A percentile compares a stretch with the other conserved stretches of the same genome.
These are phyloP conservation scores for Caenorhabditis auriculariae DNA, from an alignment of 2,888 invertebrate genomes.

Conservation along the genomic window DNA sequence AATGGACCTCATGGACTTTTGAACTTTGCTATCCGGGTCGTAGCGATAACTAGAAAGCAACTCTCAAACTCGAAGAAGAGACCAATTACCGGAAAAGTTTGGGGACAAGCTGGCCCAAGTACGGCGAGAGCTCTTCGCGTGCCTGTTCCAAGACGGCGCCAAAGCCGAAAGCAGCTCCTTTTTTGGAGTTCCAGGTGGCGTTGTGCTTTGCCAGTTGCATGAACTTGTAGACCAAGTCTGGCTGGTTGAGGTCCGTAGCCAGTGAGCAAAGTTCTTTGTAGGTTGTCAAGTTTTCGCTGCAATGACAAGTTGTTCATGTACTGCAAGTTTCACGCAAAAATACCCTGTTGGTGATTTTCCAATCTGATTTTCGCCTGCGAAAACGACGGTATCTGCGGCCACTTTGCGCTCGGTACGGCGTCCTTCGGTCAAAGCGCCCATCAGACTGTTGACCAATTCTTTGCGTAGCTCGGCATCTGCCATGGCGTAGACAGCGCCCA, in stretches of 20 bases:
- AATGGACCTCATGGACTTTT: constrained; percentile 88
- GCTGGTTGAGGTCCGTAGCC: constrained; percentile 90
- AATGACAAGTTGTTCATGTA: too few relatives aligned
- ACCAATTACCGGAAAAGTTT: constrained; percentile 71
- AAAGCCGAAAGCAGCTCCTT: constrained; percentile 91
- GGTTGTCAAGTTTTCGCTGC: constrained; percentile 69
- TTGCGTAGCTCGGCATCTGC: constrained; percentile 76
- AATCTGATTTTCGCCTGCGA: constrained; percentile 83
- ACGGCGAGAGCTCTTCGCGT: constrained; percentile 79
- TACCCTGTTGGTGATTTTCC: constrained; percentile 85
- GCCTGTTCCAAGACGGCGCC: constrained; percentile 82
- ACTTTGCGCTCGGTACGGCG: constrained; percentile 63
- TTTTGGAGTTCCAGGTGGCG: constrained; percentile 89
- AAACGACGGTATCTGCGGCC: constrained; percentile 80
- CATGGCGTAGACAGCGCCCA: constrained; percentile 82
- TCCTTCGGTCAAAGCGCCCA: constrained; percentile 79
- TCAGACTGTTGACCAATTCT: constrained; percentile 75
- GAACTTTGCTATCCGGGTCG: constrained; percentile 87
- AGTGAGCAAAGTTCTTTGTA: constrained; percentile 91
- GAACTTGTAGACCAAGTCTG: constrained; percentile 90
- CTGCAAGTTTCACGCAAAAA: constrained; percentile 18
- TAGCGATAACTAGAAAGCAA: constrained; percentile 73
- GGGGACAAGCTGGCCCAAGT: constrained; percentile 82
- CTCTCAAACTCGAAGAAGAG: not conserved
- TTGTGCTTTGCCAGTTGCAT: constrained; percentile 94